Evolutionary conservation across 1,140 invertebrate genomes (phyloP), one percentile per base, ranked within the genome.

Genomic region (Arctopsyche grandis): DNA sequence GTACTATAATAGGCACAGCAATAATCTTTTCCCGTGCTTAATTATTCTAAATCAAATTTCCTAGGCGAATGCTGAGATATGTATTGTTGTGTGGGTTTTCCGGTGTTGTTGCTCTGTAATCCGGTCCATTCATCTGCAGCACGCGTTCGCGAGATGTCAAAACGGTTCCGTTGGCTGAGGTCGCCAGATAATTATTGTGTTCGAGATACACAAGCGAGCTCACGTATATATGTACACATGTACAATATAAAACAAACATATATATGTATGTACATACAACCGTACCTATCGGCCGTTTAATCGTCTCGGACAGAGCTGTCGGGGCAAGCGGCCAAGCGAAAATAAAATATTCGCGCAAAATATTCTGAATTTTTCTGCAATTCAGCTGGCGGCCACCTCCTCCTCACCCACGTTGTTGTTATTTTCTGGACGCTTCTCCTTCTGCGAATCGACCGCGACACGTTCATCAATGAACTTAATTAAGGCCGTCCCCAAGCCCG

Each of bases 341-440:
- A 70, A 70, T 70, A 70, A 29, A 38, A 70, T 70, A 38, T 70
- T 70, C 69, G n/a, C 29, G 69, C 29, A 26, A 38, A 66, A 70
- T 70, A 70, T 70, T 21, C 24, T 7, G 69, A 29, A 26, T 22
- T 66, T 70, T 70, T 43, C 24, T 21, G 16, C 24, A 66, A 66
- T 66, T 66, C 16, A 66, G 29, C 63, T 66, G 63, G 24, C 63
- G 29, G 29, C 63, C 16, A 12, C 16, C 29, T 38, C 16, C 29
- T 38, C 63, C 7, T 66, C 63, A 66, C 63, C 63, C 63, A 66
- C 63, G 63, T 66, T 66, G 24, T 66, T 66, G 63, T 66, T 66
- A 66, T 66, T 66, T 66, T 66, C 63, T 66, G 63, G 16, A 38
- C 29, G 29, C 29, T 38, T 38, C 29, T n/a, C n/a, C n/a, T 66